Base-by-base conservation (phyloP, 2,113 vertebrate genomes). In the Oreochromis tanganicae region DNA sequence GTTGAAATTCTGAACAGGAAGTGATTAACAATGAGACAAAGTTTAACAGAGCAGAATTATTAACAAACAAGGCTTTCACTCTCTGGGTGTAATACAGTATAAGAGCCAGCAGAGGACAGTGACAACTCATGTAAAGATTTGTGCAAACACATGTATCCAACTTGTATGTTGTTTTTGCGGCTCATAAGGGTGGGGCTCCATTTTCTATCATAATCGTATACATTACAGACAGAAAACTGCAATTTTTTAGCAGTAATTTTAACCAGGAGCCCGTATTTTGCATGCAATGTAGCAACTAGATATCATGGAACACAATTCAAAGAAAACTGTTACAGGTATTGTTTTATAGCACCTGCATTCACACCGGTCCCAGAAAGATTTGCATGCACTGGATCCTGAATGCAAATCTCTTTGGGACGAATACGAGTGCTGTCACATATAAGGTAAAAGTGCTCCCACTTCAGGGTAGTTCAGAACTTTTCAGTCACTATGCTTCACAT, bases 21-120 rank as follows among this genome's bases (percentile, higher is more conserved):
- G 10, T 4, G 3, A 68, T 27, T 21, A 36, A 27, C 4, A 56
- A 38, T 59, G 7, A 57, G 12, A 10, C 14, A 50, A 84, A 84
- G 5, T 24, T 7, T 5, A 80, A 56, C 32, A 75, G 21, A 59
- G 4, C 9, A 21, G 21, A 21, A 5, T 11, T 4, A 6, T 13
- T 9, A 34, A 52, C 3, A 55, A 82, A 66, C 3, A 4, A 17
- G 19, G 9, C 21, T 43, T 80, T 50, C 5, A 21, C 13, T 34
- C 7, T 71, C 14, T 41, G 4, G 10, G 29, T 92, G 93, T 80
- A 90, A 86, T 94, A 81, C 56, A 24, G 19, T 41, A 4, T 2
- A 34, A 11, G 36, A 9, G 73, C 84, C 95, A 95, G 90, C 82
- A 95, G 95, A 95, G 91, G 94, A 27, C 95, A 94, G 90, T 91